phyloP scores from a whole-genome alignment of 2,888 invertebrate genomes.

The Pemphredon lugubris region DNA sequence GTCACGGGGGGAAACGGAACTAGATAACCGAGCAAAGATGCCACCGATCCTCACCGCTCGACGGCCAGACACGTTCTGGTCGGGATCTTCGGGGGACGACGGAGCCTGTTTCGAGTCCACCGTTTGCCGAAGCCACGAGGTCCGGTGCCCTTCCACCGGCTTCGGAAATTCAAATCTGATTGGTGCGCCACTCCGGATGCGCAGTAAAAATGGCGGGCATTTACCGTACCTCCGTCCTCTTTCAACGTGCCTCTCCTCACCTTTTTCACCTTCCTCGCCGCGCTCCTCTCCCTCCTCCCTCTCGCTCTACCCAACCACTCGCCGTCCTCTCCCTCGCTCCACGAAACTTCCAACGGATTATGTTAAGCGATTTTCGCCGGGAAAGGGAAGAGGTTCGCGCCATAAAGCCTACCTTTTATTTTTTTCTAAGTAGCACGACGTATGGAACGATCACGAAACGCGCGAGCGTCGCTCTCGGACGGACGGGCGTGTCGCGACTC shows the following conservation, averaged over 20 bases:
- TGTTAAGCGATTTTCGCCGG: slow-evolving; percentile 72
- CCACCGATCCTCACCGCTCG: slow-evolving; percentile 58
- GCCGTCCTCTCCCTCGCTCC: slow-evolving; percentile 10
- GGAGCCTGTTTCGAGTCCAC: slow-evolving; percentile 38
- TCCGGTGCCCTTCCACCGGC: slow-evolving; percentile 65
- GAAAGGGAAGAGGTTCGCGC: slow-evolving; percentile 59
- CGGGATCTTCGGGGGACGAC: slow-evolving; percentile 31
- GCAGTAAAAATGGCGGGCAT: slow-evolving; percentile 77
- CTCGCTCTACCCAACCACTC: slow-evolving; percentile 1
- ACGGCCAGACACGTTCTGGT: slow-evolving; percentile 72
- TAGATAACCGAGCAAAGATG: slow-evolving; percentile 7
- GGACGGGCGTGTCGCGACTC: slow-evolving; percentile 12
- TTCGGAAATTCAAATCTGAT: slow-evolving; percentile 74
- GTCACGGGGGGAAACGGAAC: slow-evolving; percentile 11
- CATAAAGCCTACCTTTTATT: slow-evolving; percentile 54
- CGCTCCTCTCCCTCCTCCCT: not conserved
- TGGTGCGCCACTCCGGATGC: slow-evolving; percentile 76
- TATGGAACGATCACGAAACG: slow-evolving; percentile 65
- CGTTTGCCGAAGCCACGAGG: slow-evolving; percentile 74
- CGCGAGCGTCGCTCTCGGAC: slow-evolving; percentile 11
- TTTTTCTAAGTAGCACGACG: slow-evolving; percentile 64
- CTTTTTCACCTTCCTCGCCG: slow-evolving; percentile 1
- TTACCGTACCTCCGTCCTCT: slow-evolving; percentile 23
- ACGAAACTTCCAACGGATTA: slow-evolving; percentile 75
- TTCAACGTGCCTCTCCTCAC: not conserved